phyloP scores from a whole-genome alignment of 2,888 invertebrate species.

The Hypercompe scribonia region DNA sequence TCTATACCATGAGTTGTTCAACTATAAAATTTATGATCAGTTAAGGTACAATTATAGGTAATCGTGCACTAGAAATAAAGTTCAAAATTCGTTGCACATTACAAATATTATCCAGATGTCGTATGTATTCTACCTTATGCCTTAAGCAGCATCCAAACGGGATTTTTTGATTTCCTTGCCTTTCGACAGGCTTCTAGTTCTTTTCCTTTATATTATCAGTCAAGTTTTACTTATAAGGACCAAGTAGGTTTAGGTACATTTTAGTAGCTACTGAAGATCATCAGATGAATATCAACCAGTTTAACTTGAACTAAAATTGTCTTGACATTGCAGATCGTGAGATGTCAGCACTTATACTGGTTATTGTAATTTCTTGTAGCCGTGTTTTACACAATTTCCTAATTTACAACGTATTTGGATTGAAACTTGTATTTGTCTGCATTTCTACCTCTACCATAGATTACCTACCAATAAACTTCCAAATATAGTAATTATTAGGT shows the following conservation, averaged over 20 bases:
- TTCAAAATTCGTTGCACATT: conserved; percentile 20
- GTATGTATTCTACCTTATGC: conserved; percentile 33
- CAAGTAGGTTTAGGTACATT: neutral
- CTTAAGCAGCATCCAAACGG: conserved; percentile 17
- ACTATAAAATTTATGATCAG: conserved; percentile 33
- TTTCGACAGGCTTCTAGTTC: conserved; percentile 12
- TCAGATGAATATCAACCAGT: neutral
- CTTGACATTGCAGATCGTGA: neutral
- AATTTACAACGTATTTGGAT: neutral
- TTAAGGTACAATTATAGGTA: conserved; percentile 20
- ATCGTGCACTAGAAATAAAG: conserved; percentile 14
- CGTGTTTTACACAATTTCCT: neutral
- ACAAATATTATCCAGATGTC: conserved; percentile 29
- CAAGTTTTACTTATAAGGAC: conserved; percentile 8
- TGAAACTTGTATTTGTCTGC: neutral
- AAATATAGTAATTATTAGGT: no score
- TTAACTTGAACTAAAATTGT: neutral
- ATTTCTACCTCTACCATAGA: neutral
- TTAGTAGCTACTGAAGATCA: neutral
- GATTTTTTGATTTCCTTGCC: conserved; percentile 26
- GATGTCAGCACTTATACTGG: neutral
- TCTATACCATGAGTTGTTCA: conserved; percentile 24
- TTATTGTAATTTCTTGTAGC: neutral
- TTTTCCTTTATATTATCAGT: neutral
- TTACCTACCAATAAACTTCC: no score